Evolutionary conservation across 2,113 vertebrate genomes (phyloP).

Genomic region (Loxodonta africana): DNA sequence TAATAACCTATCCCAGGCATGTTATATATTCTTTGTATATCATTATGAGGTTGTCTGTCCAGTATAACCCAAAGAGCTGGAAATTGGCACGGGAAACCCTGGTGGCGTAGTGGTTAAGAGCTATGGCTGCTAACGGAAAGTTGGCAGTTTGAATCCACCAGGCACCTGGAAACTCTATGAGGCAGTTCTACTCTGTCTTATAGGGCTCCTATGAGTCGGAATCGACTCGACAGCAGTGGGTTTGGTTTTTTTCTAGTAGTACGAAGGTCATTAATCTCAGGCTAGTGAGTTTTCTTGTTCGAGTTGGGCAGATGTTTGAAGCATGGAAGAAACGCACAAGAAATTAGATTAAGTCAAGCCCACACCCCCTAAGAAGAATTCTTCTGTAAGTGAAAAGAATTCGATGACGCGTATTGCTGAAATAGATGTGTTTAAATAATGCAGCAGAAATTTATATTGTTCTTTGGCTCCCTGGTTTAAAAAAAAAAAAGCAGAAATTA

Average conservation of each 20-base stretch:
- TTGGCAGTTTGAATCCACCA: too few species aligned
- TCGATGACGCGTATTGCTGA: neutral
- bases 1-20: fast-evolving
- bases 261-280: neutral
- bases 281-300: neutral
- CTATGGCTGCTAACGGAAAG: too few species aligned
- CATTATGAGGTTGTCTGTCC: neutral
- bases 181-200: too few species aligned
- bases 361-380: neutral
- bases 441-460: neutral
- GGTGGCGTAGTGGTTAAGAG: too few species aligned
- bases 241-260: too few species aligned
- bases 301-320: neutral
- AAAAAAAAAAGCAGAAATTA: neutral
- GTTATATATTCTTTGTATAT: neutral
- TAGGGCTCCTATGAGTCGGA: too few species aligned
- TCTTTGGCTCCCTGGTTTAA: conserved; percentile 68
- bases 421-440: conserved; percentile 13
- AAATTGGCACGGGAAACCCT: neutral
- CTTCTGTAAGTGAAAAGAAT: neutral
- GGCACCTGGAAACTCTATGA: too few species aligned
- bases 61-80: neutral
- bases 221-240: too few species aligned
- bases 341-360: neutral
- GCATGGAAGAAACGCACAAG: neutral